Base-by-base conservation (phyloP, 92 coral and sea anemone species). In the Montipora capitata region DNA sequence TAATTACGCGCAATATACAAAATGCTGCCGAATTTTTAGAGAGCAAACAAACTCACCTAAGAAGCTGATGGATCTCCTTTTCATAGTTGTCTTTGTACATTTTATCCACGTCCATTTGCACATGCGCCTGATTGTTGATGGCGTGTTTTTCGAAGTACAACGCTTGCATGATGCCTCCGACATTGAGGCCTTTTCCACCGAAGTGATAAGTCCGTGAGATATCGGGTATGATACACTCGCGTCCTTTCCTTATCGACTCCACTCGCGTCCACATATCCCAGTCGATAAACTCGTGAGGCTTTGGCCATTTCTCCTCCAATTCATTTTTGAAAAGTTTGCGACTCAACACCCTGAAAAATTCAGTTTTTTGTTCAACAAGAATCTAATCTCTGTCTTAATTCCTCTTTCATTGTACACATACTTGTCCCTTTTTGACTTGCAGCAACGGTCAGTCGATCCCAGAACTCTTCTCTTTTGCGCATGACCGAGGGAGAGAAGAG, bases 181-280 rank as follows among this genome's bases (percentile, higher is more conserved):
- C 94, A n/a, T 91, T 91, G 7, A 91, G 81, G 1, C 94, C 94
- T 40, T 86, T 91, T 49, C 82, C 91, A 18, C 94, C 94, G 52
- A 91, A 91, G 65, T 91, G 94, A 45, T 80, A 91, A 1, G 94
- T 91, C 10, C 94, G 85, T 2, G 94, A 91, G 8, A 91, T 79
- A 41, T 91, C 94, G 15, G 94, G 94, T 20, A 91, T 91, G 42
- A 91, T 91, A 57, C 91, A 85, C 35, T 91, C 94, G 3, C 94
- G 91, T 27, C 44, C 87, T 44, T 86, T 86, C 62, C 94, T 86
- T 48, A 83, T 83, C 10, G 58, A 11, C 9, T 66, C 51, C 10
- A 27, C 35, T 2, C 94, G 45, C 81, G 88, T 91, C 94, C 94
- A 91, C 70, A 91, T 91, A 80, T 91, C 94, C 94, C 94, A 91